These are phyloP conservation scores for Lasioglossum pauxillum DNA, from an alignment of 2,888 invertebrate genomes.

Conservation along the genomic window DNA sequence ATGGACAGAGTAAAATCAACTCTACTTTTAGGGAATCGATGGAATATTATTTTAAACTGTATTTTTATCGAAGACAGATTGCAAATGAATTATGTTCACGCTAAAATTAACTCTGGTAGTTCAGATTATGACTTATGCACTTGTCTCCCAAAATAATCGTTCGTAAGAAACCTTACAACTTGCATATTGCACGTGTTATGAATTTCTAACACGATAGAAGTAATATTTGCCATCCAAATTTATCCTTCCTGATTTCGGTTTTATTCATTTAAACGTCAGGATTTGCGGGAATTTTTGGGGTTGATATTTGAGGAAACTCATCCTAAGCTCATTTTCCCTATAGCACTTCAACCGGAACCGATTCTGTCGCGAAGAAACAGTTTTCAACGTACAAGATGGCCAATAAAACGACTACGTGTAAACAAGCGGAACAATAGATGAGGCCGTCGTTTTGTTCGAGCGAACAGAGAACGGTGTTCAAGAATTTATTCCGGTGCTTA, in stretches of 20 bases:
- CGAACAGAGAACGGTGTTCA: background rate
- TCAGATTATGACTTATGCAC: background rate
- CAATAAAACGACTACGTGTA: background rate
- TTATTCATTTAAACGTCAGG: background rate
- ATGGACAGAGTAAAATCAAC: background rate
- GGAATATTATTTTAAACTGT: background rate
- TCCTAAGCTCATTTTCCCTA: background rate
- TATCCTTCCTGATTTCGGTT: too few relatives aligned
- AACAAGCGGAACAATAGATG: background rate
- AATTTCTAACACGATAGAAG: too few relatives aligned
- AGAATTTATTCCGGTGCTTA: conserved; percentile 24
- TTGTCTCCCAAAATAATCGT: background rate
- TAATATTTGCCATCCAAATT: too few relatives aligned
- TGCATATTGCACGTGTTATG: too few relatives aligned
- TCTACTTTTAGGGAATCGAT: background rate
- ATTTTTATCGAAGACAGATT: background rate
- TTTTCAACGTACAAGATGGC: background rate
- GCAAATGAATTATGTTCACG: background rate
- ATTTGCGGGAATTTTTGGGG: background rate
- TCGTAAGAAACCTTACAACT: too few relatives aligned
- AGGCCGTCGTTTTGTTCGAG: background rate
- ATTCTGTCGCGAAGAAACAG: background rate
- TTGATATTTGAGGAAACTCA: background rate
- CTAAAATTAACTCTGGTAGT: background rate
- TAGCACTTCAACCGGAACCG: background rate